These are phyloP conservation scores for Danionella dracula DNA, from an alignment of 2,797 vertebrate species.

Conservation along the genomic window DNA sequence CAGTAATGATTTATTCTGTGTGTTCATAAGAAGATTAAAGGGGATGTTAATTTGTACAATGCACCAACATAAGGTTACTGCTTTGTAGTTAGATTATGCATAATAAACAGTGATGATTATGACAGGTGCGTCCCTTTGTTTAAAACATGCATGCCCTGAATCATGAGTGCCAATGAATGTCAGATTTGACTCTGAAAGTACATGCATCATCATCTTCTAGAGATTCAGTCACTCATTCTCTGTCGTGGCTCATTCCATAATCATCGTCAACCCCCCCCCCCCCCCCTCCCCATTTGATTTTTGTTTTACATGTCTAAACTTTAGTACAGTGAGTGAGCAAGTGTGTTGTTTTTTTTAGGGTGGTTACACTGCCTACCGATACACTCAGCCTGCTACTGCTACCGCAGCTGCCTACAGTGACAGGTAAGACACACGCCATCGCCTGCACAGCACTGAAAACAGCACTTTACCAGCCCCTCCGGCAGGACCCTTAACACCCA, in stretches of 20 bases:
- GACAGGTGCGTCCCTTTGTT: slow-evolving; percentile 23
- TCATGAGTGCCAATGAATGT: background rate
- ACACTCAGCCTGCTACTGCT: slow-evolving; percentile 91
- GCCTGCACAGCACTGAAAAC: slow-evolving; percentile 26
- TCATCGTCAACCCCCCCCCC: background rate
- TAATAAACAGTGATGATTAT: slow-evolving; percentile 47
- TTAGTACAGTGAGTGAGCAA: slow-evolving; percentile 41
- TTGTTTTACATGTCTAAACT: slow-evolving; percentile 8
- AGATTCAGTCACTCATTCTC: too few relatives aligned
- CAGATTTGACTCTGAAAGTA: too few relatives aligned
- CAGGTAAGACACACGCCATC: slow-evolving; percentile 76
- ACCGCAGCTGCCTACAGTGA: slow-evolving; percentile 96
- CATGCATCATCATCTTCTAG: too few relatives aligned
- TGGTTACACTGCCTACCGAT: slow-evolving; percentile 94
- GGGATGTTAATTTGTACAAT: background rate
- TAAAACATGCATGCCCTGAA: slow-evolving; percentile 1
- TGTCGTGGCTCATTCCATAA: slow-evolving; percentile 11
- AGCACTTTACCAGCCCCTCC: slow-evolving; percentile 28
- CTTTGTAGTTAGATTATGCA: slow-evolving; percentile 39
- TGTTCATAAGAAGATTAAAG: slow-evolving; percentile 46
- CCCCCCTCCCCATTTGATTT: background rate
- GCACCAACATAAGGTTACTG: slow-evolving; percentile 7
- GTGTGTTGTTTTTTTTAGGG: slow-evolving; percentile 70
- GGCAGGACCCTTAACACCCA: slow-evolving; percentile 12
- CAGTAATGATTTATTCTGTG: slow-evolving; percentile 57